Base-by-base conservation (phyloP, 2,888 invertebrate genomes). In the Nemotelus nigrinus region DNA sequence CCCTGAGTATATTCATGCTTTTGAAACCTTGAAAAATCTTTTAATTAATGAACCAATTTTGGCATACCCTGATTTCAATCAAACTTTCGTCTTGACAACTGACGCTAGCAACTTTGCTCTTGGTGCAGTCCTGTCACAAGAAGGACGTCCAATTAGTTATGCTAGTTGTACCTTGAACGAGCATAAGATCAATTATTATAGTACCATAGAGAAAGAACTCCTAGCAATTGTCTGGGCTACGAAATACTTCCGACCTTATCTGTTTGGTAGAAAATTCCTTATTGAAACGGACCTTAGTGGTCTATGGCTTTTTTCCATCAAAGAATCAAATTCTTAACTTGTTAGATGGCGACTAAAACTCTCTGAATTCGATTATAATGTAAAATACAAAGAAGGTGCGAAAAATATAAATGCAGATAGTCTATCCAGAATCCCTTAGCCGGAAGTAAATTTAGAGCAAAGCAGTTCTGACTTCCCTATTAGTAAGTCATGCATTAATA, bases 211-310 rank as follows among this genome's bases (percentile, higher is more conserved):
- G 76, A 85, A 84, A 65, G 85, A 86, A 80, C 70, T 84, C 3
- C 50, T 85, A 58, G 82, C 81, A 0, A 83, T 85, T 10, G 81
- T 85, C 0, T 84, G 83, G 83, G 84, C 83, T 0, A 79, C 81
- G 0, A 84, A 85, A 80, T 82, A 84, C 72, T 85, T 85, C 57
- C 58, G 84, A 55, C 84, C 84, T 0, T 85, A 85, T 48, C 8
- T 86, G 3, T 84, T 83, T 57, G 85, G 84, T 1, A 81, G 81
- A 48, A 82, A 83, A 74, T 86, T 87, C 55, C 82, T 78, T 0
- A 85, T 87, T 0, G 82, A 84, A 2, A 87, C 85, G 0, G 87
- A 88, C 74, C 87, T 87, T 77, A 81, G 83, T 72, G 85, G 85
- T 1, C 76, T 87, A 2, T 87, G 85, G 84, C 74, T 87, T 0